These are phyloP conservation scores for Philopedon plagiatum DNA, from an alignment of 2,888 invertebrate species.

Conservation along the genomic window DNA sequence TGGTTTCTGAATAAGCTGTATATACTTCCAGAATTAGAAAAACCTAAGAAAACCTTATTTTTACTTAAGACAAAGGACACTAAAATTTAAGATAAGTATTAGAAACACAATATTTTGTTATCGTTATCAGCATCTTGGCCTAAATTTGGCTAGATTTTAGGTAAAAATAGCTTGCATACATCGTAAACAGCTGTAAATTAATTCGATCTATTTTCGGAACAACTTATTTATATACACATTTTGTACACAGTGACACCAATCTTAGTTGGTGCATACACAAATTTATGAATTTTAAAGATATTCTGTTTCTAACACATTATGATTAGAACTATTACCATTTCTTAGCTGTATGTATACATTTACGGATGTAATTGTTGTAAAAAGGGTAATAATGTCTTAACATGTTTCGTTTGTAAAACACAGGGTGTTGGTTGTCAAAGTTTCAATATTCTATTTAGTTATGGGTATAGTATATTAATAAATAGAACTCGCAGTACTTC, in stretches of 20 bases:
- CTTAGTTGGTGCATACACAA: constrained; percentile 34
- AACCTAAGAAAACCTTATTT: constrained; percentile 2
- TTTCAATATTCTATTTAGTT: no score
- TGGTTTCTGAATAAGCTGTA: no score
- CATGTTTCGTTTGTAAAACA: no score
- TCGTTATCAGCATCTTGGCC: constrained; percentile 48
- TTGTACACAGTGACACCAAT: constrained; percentile 45
- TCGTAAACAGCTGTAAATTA: constrained; percentile 53
- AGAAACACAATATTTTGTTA: neutral
- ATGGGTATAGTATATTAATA: no score
- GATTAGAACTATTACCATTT: neutral
- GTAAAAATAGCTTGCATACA: constrained; percentile 50
- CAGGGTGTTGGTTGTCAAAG: no score
- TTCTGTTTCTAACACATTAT: neutral
- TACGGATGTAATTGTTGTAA: no score
- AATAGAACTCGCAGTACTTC: no score
- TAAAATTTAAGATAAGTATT: constrained; percentile 12
- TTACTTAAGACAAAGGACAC: neutral
- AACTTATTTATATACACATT: constrained; percentile 38
- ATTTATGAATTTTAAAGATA: constrained; percentile 4
- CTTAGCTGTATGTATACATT: no score
- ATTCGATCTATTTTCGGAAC: constrained; percentile 47
- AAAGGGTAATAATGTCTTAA: neutral
- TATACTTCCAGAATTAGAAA: no score
- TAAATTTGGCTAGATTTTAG: constrained; percentile 46